These are phyloP conservation scores for Mastigias papua DNA, from an alignment of 30 jellyfish, hydroid and myxozoan species.

Conservation along the genomic window DNA sequence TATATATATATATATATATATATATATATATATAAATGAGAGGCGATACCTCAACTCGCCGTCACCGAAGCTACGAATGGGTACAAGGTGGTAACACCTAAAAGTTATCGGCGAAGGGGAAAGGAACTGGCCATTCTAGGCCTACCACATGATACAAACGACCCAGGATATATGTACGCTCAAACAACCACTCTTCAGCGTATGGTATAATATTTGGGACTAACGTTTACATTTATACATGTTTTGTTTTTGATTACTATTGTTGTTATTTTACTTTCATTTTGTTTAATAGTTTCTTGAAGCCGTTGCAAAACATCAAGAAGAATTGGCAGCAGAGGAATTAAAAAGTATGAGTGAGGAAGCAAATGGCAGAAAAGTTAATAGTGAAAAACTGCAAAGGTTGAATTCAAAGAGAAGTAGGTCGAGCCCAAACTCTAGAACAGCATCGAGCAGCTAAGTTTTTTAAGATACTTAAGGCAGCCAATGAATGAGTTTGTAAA, in stretches of 20 bases:
- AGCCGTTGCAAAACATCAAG: constrained; percentile 73
- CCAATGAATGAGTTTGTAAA: background rate
- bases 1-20: too few relatives aligned
- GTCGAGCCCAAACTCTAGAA: constrained; percentile 46
- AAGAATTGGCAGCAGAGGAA: constrained; percentile 67
- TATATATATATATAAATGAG: too few relatives aligned
- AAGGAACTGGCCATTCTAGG: too few relatives aligned
- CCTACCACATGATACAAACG: too few relatives aligned
- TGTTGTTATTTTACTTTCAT: background rate
- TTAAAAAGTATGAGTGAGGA: constrained; percentile 22
- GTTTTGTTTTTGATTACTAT: background rate
- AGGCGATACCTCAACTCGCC: too few relatives aligned
- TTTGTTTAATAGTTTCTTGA: constrained; percentile 53
- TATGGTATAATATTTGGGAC: too few relatives aligned
- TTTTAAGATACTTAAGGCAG: background rate
- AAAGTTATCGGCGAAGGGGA: too few relatives aligned
- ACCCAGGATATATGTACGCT: too few relatives aligned
- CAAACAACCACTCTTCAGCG: too few relatives aligned
- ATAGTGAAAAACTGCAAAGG: constrained; percentile 38
- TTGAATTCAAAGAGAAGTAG: constrained; percentile 27
- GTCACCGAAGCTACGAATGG: too few relatives aligned
- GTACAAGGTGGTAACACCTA: too few relatives aligned
- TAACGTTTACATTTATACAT: background rate
- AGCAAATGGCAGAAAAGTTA: background rate
- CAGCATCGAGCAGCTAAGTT: background rate